Evolutionary conservation across 2,888 invertebrate genomes (phyloP).

Genomic region (Epinotia nisella): DNA sequence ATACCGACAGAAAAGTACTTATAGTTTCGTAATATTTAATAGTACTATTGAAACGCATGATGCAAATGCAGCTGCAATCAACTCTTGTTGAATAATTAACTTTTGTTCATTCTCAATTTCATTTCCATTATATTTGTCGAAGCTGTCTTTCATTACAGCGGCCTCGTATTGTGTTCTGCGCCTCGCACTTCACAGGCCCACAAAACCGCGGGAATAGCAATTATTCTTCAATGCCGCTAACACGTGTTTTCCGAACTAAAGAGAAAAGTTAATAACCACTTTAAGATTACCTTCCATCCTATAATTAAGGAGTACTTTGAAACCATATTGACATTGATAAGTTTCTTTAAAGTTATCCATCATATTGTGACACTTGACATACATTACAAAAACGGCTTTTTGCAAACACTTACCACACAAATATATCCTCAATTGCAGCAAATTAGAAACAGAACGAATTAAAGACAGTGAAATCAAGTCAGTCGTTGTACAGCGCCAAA

Average conservation of each 20-base stretch:
- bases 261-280: constrained; percentile 70
- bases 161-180: constrained; percentile 42
- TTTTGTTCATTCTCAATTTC: constrained; percentile 48
- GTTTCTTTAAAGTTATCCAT: constrained; percentile 41
- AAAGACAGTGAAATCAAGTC: constrained; percentile 59
- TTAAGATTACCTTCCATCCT: constrained; percentile 57
- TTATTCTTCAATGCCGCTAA: constrained; percentile 61
- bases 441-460: constrained; percentile 66
- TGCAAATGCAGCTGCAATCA: constrained; percentile 16
- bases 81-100: constrained; percentile 32
- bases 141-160: constrained; percentile 39
- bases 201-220: constrained; percentile 71
- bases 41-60: not conserved
- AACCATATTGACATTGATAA: constrained; percentile 56
- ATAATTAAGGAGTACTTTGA: constrained; percentile 57
- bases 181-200: constrained; percentile 51
- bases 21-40: constrained; percentile 13
- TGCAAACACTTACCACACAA: constrained; percentile 66
- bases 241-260: constrained; percentile 63
- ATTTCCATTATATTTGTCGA: constrained; percentile 57
- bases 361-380: constrained; percentile 5
- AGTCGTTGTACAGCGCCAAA: constrained; percentile 52
- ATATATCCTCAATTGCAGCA: constrained; percentile 63
- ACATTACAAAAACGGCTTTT: constrained; percentile 37
- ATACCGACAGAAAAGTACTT: not conserved